These are phyloP conservation scores for Epinotia bilunana DNA, from an alignment of 2,888 invertebrate species.

Conservation along the genomic window DNA sequence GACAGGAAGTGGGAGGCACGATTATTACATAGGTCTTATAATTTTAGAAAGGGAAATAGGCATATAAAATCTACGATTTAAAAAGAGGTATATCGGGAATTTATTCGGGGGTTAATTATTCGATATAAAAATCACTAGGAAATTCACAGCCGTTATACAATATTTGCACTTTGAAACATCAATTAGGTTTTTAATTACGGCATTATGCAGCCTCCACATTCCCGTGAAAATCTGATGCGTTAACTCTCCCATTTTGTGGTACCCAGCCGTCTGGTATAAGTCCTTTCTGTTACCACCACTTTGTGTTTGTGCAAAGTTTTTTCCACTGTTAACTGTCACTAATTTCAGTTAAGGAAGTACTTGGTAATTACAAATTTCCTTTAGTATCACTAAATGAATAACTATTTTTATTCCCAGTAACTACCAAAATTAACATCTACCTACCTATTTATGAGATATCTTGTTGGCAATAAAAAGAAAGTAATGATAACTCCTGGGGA, in stretches of 20 bases:
- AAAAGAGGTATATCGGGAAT: conserved; percentile 29
- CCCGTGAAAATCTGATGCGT: background rate
- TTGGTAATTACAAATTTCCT: no score
- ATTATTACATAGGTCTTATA: conserved; percentile 10
- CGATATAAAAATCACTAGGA: conserved; percentile 62
- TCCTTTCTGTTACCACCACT: background rate
- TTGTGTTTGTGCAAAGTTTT: background rate
- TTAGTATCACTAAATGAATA: no score
- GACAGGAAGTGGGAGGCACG: background rate
- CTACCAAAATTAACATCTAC: no score
- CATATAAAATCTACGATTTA: conserved; percentile 19
- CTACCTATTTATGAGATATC: no score
- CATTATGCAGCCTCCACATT: conserved; percentile 7
- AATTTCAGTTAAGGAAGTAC: no score
- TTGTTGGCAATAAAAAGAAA: no score
- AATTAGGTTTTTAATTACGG: conserved; percentile 30
- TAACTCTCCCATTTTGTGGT: background rate
- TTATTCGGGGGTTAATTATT: conserved; percentile 30
- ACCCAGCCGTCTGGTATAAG: no score
- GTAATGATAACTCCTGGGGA: no score
- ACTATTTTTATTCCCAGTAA: no score
- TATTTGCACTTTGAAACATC: conserved; percentile 61
- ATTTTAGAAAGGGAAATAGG: conserved; percentile 28
- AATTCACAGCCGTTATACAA: conserved; percentile 69
- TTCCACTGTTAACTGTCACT: no score